These are phyloP conservation scores for Phyllostomus discolor DNA, from an alignment of 2,113 vertebrate genomes.

Conservation along the genomic window DNA sequence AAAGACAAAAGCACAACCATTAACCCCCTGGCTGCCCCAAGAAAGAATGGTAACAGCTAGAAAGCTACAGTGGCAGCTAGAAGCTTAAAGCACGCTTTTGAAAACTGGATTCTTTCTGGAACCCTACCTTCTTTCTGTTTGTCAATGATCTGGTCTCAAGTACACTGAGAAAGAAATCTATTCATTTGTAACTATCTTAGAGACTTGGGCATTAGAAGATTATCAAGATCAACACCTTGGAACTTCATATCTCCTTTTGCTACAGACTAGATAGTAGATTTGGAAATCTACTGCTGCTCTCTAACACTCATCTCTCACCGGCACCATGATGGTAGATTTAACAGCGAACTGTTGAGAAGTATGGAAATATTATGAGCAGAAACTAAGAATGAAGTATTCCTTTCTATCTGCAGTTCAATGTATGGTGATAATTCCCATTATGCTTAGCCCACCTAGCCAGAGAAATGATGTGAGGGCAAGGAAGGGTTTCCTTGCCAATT, in stretches of 20 bases:
- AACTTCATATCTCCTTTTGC: background rate
- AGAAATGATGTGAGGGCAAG: constrained; percentile 14
- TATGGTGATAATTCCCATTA: background rate
- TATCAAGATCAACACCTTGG: background rate
- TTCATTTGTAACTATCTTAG: background rate
- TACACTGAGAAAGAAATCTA: background rate
- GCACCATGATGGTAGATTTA: background rate
- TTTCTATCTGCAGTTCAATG: background rate
- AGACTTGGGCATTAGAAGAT: background rate
- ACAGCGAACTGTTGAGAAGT: constrained; percentile 21
- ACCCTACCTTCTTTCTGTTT: background rate
- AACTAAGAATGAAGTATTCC: background rate
- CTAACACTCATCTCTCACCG: background rate
- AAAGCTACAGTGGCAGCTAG: background rate
- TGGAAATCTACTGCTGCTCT: background rate
- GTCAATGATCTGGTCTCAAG: background rate
- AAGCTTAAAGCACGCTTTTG: constrained; percentile 8
- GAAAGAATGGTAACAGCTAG: background rate
- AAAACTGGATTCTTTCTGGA: background rate
- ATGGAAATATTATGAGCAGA: constrained; percentile 5
- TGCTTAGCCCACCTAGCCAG: background rate
- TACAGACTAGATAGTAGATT: background rate
- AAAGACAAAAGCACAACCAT: background rate
- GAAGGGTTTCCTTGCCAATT: background rate
- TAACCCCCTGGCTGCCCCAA: background rate